A percentile compares a stretch with the other conserved stretches of the same genome.
Conservation (phyloP, 2,113 vertebrate species). For the Galbula dea region DNA sequence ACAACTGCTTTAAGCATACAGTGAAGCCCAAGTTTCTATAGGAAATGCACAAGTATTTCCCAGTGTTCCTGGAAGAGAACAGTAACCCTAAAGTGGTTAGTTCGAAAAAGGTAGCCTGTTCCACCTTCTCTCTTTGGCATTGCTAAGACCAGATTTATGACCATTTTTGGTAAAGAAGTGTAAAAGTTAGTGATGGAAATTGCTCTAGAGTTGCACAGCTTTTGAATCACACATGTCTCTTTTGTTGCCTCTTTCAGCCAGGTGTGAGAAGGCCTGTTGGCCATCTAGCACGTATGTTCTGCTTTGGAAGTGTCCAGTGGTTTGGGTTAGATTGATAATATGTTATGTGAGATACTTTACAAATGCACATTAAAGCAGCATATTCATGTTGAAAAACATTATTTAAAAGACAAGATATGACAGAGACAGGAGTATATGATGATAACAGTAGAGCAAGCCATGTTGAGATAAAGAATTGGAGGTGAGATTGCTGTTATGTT, state of each 20-base stretch:
- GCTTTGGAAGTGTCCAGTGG: neutral
- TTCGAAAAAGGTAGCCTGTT: neutral
- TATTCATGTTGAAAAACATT: neutral
- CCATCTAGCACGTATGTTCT: neutral
- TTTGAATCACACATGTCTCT: neutral
- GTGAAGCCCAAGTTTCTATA: neutral
- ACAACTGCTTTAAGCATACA: neutral
- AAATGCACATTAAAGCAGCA: neutral
- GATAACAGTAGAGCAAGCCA: neutral
- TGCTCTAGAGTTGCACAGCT: neutral
- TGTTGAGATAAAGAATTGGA: neutral
- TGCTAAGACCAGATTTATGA: neutral
- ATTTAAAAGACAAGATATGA: neutral
- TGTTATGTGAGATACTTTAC: neutral
- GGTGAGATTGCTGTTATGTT: neutral
- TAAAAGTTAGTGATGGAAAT: neutral
- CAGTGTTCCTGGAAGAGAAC: neutral
- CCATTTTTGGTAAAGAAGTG: neutral
- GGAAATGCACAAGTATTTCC: neutral
- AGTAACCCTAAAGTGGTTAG: neutral
- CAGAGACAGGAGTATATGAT: neutral
- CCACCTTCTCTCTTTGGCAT: neutral
- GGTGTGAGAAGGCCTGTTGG: neutral
- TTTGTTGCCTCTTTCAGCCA: neutral
- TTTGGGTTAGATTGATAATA: rapidly evolving